Evolutionary conservation across 2,888 invertebrate species (phyloP), one percentile per base, ranked within the genome.

Genomic region (Hyppa rectilinea): DNA sequence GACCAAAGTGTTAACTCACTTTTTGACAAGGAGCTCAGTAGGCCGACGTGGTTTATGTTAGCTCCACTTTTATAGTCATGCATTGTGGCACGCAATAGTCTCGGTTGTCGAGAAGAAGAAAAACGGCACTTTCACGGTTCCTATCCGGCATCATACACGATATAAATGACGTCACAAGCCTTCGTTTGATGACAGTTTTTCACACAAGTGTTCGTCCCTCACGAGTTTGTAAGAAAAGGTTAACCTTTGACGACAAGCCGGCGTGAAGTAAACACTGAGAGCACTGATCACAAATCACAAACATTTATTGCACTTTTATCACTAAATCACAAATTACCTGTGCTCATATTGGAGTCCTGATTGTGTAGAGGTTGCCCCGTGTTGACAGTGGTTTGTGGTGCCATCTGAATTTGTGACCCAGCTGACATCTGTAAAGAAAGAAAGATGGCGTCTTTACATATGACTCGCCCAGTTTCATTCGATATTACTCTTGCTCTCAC

Each of bases 271-370:
- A 94, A 94, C 94, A 95, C 93, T 90, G 85, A 84, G 88, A 87
- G 87, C 94, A 95, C 94, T 93, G 88, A 86, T 88, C 94, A 95
- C 94, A 92, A 88, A 87, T 91, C 93, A 94, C 94, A 87, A 82
- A 89, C 88, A 90, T 90, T 88, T 86, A 88, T 87, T 88, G 87
- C 94, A 94, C 94, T 92, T 90, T 89, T 90, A 89, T 83, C 95
- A 95, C 94, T 87, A 92, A 92, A 90, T 91, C 93, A 92, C 92
- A 88, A 95, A 96, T 96, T 96, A 98, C 98, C 98, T 97, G 98
- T 98, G 97, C 99, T 99, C 98, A 99, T 98, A 97, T 99, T 99
- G 96, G 99, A 99, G 97, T 99, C 99, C 97, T 98, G 98, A 97
- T 97, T 98, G 97, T 98, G 98, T 96, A 97, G 97, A 96, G 98